Evolutionary conservation across 2,113 vertebrate species (phyloP).

Genomic region (Rostratula benghalensis): DNA sequence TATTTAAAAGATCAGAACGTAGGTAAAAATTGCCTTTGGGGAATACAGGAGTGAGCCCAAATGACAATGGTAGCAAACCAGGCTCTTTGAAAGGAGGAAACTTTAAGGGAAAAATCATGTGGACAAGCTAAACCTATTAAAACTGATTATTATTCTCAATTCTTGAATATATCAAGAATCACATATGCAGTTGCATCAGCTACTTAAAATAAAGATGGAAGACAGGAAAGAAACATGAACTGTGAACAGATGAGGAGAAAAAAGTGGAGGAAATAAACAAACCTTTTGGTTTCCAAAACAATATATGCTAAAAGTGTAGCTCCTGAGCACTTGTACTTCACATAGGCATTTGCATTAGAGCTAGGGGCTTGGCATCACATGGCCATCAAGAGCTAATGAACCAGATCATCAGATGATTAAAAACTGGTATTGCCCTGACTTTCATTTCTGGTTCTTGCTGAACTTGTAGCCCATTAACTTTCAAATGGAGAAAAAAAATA

Average conservation of each 20-base stretch:
- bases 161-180: background rate
- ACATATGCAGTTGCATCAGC: background rate
- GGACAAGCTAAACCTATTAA: background rate
- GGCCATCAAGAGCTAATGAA: background rate
- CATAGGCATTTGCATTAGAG: background rate
- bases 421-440: background rate
- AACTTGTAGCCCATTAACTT: background rate
- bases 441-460: background rate
- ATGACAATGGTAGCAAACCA: background rate
- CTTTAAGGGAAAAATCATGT: background rate
- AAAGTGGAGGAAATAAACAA: background rate
- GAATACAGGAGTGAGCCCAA: background rate
- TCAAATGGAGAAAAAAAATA: background rate
- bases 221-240: background rate
- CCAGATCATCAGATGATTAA: background rate
- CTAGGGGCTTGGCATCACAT: background rate
- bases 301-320: background rate
- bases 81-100: background rate
- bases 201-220: background rate
- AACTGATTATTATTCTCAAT: background rate
- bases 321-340: background rate
- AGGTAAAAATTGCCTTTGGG: background rate
- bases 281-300: background rate
- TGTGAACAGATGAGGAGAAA: background rate
- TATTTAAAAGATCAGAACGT: background rate